Evolutionary conservation across 2,888 invertebrate genomes (phyloP).

Genomic region (Spisula solida): DNA sequence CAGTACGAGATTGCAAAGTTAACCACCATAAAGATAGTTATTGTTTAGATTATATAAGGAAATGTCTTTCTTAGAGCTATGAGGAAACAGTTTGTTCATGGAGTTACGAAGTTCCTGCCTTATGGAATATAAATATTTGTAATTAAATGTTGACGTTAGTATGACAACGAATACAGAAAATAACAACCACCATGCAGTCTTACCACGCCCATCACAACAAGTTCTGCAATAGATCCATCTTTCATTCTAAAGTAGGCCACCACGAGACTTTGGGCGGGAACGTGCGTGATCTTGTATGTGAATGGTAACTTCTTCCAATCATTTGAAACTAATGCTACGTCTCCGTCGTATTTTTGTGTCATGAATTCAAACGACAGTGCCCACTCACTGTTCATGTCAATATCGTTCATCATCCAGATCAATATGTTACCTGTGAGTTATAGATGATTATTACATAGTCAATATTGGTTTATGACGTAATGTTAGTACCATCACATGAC

Average conservation of each 20-base stretch:
- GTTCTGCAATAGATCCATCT: constrained; percentile 65
- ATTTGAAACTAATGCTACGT: constrained; percentile 75
- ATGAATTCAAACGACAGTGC: constrained; percentile 75
- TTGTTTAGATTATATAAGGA: no score
- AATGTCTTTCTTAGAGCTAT: no score
- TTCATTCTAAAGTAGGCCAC: constrained; percentile 73
- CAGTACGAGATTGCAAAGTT: no score
- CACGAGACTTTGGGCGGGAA: constrained; percentile 61
- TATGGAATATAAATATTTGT: no score
- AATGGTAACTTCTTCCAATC: constrained; percentile 68
- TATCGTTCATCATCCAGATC: constrained; percentile 75
- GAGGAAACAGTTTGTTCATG: no score
- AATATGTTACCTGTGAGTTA: constrained; percentile 58
- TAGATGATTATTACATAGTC: no score
- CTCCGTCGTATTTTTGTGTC: constrained; percentile 67
- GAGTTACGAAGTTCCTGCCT: no score
- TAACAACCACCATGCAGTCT: constrained; percentile 20
- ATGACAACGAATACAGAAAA: background rate
- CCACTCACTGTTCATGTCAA: constrained; percentile 75
- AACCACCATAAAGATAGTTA: no score
- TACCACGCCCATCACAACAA: constrained; percentile 74
- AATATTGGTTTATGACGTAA: no score
- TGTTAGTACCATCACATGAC: no score
- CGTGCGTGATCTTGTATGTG: constrained; percentile 74
- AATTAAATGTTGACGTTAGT: no score